Conservation (phyloP, 2,888 invertebrate species). For the Hirtodrosophila histrioides region DNA sequence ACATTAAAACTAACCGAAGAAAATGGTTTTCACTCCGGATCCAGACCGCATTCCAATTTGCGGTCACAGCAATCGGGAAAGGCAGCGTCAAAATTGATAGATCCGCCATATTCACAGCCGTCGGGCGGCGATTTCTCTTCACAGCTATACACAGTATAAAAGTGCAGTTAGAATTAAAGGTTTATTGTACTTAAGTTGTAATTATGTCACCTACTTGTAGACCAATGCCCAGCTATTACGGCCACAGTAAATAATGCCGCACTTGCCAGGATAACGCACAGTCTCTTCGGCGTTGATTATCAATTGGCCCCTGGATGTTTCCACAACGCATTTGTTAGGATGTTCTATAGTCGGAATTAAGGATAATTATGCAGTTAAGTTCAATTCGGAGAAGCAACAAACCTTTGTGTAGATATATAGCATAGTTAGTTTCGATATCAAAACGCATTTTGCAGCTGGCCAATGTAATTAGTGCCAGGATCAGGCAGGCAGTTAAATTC, state of each 20-base stretch:
- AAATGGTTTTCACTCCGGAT: not conserved
- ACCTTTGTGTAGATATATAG: constrained; percentile 29
- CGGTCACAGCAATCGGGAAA: constrained; percentile 53
- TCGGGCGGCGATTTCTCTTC: not conserved
- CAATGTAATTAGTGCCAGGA: constrained; percentile 22
- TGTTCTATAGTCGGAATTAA: constrained; percentile 11
- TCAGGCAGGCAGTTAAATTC: constrained; percentile 5
- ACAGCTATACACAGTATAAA: constrained; percentile 46
- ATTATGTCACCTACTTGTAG: constrained; percentile 31
- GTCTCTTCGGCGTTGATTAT: constrained; percentile 23
- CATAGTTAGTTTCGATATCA: constrained; percentile 11
- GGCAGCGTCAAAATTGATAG: not conserved
- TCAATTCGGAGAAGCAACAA: not conserved
- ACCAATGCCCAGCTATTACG: constrained; percentile 57
- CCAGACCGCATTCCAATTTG: constrained; percentile 30
- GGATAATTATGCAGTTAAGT: not conserved
- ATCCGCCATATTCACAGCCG: constrained; percentile 24
- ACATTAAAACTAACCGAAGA: not conserved
- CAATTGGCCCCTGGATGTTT: constrained; percentile 1
- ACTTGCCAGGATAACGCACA: constrained; percentile 46
- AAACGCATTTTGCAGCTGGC: not conserved
- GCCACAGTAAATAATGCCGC: constrained; percentile 53
- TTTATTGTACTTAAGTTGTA: not conserved
- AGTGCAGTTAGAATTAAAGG: not conserved
- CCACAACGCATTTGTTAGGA: constrained; percentile 48